Evolutionary conservation across 2,797 vertebrate genomes (phyloP).

Genomic region (Amblyopsis hoosieri): DNA sequence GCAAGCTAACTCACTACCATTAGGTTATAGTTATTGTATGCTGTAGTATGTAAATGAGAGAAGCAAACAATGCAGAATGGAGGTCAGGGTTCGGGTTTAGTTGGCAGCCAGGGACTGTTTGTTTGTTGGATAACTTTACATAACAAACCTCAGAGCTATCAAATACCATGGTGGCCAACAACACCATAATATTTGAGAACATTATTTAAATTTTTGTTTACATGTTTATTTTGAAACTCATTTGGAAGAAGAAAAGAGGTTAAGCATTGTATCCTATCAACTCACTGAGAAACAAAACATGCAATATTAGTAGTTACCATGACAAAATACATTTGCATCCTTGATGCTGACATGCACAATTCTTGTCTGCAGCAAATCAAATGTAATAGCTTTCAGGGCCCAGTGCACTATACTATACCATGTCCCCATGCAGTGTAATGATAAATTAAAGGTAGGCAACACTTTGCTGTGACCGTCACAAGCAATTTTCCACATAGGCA

Average conservation of each 20-base stretch:
- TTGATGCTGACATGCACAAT: too few species aligned
- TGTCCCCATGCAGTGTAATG: constrained; percentile 26
- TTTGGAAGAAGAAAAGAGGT: too few species aligned
- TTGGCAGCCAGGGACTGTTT: neutral
- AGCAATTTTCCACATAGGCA: constrained; percentile 23
- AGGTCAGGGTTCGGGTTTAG: neutral
- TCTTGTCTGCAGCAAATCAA: neutral
- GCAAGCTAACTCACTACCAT: too few species aligned
- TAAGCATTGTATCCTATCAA: too few species aligned
- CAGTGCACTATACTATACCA: constrained; percentile 16
- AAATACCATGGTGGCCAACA: neutral
- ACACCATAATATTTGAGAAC: neutral
- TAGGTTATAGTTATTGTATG: too few species aligned
- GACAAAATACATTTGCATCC: too few species aligned
- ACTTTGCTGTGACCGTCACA: constrained; percentile 9
- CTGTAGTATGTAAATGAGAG: too few species aligned
- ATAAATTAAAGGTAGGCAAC: neutral
- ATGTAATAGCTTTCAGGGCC: constrained; percentile 7
- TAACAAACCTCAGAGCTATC: neutral
- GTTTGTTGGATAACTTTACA: neutral
- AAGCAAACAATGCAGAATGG: neutral
- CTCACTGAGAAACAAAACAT: too few species aligned
- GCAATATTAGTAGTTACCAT: too few species aligned
- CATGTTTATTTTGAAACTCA: neutral
- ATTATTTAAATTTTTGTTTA: neutral